Base-by-base conservation (phyloP, 2,797 vertebrate genomes). In the Macropus fuliginosus region DNA sequence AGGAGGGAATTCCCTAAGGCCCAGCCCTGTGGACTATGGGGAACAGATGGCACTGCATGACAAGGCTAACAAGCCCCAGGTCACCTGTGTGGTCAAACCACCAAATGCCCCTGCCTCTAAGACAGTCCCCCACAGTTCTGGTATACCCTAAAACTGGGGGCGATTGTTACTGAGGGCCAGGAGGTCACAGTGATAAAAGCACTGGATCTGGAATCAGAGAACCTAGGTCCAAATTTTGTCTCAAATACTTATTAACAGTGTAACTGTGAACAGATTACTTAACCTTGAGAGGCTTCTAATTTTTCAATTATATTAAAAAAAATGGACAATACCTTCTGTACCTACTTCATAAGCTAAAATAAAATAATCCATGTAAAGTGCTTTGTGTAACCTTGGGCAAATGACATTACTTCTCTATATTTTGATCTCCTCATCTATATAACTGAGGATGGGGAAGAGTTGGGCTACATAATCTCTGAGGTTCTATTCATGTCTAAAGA, bases 1-100 rank as follows among this genome's bases (percentile, higher is more conserved):
- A 46, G 14, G 55, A 56, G 56, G 40, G 55, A 34, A 54, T 13
- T 54, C 52, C 90, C 90, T 46, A 21, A 55, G 90, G 50, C 52
- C 40, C 28, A 56, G 24, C 59, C 16, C 50, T 95, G n/a, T 56
- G 66, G 28, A 24, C 24, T 52, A 1, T 81, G n/a, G 16, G 91
- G 31, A 54, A 29, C 94, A 95, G 91, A 95, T 95, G 94, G 94
- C 10, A 56, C 24, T 14, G 1, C 50, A 92, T 87, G 62, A 87
- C 29, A 55, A 55, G 55, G 28, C 52, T 54, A 91, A 55, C 74
- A 81, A 81, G 74, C 9, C 40, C 40, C 74, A 81, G 74, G 74
- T 81, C 74, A 81, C n/a, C 66, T 46, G 40, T 24, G 74, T 81
- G 74, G 74, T 81, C 74, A 81, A 81, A 81, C n/a, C 21, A 46